Percentiles rank a stretch among this genome's conserved stretches.
These are phyloP conservation scores for Botia almorhae DNA, from an alignment of 2,797 vertebrate genomes.

Conservation along the genomic window DNA sequence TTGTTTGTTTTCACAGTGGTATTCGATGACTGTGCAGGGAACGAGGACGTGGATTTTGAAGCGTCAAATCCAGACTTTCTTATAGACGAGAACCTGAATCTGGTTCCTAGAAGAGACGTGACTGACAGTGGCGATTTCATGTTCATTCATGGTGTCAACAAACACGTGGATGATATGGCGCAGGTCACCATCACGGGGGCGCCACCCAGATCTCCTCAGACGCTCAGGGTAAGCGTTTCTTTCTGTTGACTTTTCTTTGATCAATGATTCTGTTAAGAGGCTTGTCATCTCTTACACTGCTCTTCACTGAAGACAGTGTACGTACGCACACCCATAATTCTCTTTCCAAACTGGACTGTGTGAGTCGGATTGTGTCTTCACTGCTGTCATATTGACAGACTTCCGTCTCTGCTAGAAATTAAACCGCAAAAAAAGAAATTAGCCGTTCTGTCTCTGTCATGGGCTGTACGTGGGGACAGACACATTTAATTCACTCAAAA, in stretches of 20 bases:
- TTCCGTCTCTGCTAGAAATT: constrained; percentile 6
- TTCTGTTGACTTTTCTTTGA: neutral
- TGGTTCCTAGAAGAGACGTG: constrained; percentile 82
- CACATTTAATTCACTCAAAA: neutral
- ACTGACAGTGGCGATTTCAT: constrained; percentile 74
- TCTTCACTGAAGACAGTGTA: neutral
- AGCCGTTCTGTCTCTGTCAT: constrained; percentile 27
- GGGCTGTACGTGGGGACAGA: neutral
- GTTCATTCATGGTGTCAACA: constrained; percentile 82
- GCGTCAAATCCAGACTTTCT: constrained; percentile 88
- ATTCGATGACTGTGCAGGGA: constrained; percentile 92
- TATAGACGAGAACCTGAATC: constrained; percentile 82
- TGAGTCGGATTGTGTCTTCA: constrained; percentile 11
- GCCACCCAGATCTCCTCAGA: constrained; percentile 67
- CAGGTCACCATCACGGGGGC: constrained; percentile 82
- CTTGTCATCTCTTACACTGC: neutral
- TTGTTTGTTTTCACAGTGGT: constrained; percentile 77
- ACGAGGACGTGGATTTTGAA: constrained; percentile 83
- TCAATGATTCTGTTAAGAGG: constrained; percentile 22
- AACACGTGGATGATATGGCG: constrained; percentile 85
- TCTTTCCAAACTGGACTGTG: constrained; percentile 14
- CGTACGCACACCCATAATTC: constrained; percentile 12
- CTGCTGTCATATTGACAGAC: constrained; percentile 28
- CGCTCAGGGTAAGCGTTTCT: constrained; percentile 81
- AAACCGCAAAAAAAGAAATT: neutral